Conservation (phyloP, 2,797 vertebrate genomes). For the Chloroceryle inda region DNA sequence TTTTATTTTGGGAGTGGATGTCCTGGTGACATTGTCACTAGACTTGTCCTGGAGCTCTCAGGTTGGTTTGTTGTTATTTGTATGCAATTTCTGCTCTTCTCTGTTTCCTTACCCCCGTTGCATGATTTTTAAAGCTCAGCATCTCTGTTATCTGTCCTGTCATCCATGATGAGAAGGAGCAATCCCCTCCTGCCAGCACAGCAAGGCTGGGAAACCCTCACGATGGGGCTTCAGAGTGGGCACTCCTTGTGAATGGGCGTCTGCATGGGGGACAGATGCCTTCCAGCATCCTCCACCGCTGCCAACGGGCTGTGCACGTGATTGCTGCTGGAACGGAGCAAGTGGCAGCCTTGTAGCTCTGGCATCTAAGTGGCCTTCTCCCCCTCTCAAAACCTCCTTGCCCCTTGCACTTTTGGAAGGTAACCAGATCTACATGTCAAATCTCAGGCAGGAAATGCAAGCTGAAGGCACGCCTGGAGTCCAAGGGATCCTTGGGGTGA, state of each 20-base stretch:
- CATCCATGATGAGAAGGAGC: not conserved
- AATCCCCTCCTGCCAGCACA: not conserved
- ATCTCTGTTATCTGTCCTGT: not conserved
- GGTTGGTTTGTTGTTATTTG: not conserved
- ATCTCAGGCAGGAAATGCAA: not conserved
- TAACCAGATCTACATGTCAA: not conserved
- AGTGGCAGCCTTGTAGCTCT: not conserved
- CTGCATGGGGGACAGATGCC: fast-evolving
- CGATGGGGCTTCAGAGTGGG: not conserved
- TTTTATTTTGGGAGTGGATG: not conserved
- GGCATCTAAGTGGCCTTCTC: not conserved
- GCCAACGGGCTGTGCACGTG: fast-evolving
- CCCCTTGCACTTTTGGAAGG: not conserved
- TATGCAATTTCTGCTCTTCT: not conserved
- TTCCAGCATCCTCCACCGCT: not conserved
- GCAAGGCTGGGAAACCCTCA: not conserved
- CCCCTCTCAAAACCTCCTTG: not conserved
- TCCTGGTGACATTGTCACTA: not conserved
- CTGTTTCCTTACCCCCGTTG: not conserved
- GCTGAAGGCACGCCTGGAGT: not conserved
- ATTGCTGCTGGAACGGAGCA: not conserved
- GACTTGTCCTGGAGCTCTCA: not conserved
- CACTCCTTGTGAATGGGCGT: not conserved
- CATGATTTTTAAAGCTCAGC: not conserved
- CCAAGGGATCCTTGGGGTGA: not conserved